These are phyloP conservation scores for Drosophila littoralis DNA, from an alignment of 1,140 invertebrate genomes.

Conservation along the genomic window DNA sequence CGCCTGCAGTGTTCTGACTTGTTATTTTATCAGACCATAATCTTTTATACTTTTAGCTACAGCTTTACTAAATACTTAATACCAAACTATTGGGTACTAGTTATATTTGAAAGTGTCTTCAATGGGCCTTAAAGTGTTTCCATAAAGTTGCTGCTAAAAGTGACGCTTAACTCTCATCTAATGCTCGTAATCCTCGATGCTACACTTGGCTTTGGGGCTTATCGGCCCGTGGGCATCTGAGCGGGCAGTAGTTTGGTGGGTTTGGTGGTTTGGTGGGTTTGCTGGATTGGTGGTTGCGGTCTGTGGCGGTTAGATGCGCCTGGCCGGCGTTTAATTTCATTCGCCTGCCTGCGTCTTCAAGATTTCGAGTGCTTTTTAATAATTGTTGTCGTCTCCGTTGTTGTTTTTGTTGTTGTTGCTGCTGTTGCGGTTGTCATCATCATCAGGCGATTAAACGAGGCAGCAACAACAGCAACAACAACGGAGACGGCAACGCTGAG, in stretches of 20 bases:
- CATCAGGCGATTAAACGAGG: conserved; percentile 72
- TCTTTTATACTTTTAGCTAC: not conserved
- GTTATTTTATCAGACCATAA: not conserved
- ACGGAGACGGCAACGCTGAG: no score
- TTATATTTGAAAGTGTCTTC: not conserved
- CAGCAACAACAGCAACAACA: conserved; percentile 65
- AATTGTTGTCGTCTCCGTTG: conserved; percentile 45
- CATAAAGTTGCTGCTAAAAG: conserved; percentile 28
- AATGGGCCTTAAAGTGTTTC: conserved; percentile 10
- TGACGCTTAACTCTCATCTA: conserved; percentile 31
- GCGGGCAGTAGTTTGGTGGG: conserved; percentile 14
- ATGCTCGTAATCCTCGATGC: conserved; percentile 18
- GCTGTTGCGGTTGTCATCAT: conserved; percentile 54
- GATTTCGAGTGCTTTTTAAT: conserved; percentile 77
- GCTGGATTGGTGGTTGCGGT: conserved; percentile 26
- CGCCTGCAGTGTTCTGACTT: no score
- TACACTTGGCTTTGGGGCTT: conserved; percentile 27
- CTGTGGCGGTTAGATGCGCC: conserved; percentile 69
- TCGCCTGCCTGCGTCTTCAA: conserved; percentile 43
- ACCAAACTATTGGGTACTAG: not conserved
- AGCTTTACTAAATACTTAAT: not conserved
- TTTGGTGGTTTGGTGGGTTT: not conserved
- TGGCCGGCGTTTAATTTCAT: conserved; percentile 62
- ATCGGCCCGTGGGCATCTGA: conserved; percentile 66
- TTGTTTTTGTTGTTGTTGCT: conserved; percentile 27